Evolutionary conservation across 2,888 invertebrate genomes (phyloP), one percentile per base, ranked within the genome.

Genomic region (Abscondita cerata): DNA sequence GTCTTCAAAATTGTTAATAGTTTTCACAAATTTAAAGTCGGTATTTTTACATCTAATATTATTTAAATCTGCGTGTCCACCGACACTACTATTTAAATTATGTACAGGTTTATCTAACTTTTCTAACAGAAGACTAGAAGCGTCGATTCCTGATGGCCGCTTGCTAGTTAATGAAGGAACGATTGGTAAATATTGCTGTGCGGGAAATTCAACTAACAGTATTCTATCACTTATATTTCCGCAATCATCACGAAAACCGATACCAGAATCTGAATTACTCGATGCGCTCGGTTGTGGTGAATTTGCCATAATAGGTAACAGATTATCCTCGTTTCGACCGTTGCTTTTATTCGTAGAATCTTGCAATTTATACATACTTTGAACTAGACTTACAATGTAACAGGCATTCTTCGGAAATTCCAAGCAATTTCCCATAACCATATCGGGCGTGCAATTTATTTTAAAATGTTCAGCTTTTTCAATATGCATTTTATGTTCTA

Each of bases 241-340:
- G 72, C 91, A 91, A 72, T 96, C 95, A 72, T 95, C 95, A 67
- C 94, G 88, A 73, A 96, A 96, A 0, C 96, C 96, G 63, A 97
- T 95, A 0, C 97, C 96, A 1, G 96, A 96, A 78, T 97, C 97
- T 58, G 95, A 95, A 78, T 96, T 96, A 71, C 95, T 95, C 0
- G 95, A 95, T 15, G 93, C 91, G 76, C 93, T 93, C 0, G 93
- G 93, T 70, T 93, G 93, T 0, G 94, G 93, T 0, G 94, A 94
- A 72, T 91, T 89, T 0, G 91, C 89, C 0, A 87, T 80, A 34
- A 64, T 44, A 4, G 61, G 64, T 46, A 85, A 81, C 55, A 84
- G 84, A 25, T 83, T 83, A 13, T 81, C 81, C 57, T 85, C 82
- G 36, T 74, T 74, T 18, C 72, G 66, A 20, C 61, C 54, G 12